Conservation (phyloP, 2,888 invertebrate species). For the Abrostola triplasia region DNA sequence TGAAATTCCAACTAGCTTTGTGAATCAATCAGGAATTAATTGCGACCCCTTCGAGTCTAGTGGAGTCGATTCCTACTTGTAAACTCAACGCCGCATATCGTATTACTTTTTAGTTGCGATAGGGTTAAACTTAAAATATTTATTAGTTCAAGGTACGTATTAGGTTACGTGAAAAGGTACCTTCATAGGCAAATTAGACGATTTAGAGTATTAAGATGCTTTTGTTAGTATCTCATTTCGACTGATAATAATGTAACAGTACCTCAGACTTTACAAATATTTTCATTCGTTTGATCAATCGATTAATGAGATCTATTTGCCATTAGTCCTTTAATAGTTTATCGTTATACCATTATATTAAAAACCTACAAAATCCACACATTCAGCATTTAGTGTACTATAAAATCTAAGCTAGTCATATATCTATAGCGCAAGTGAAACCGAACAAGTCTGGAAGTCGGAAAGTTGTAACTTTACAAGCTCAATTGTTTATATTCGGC, state of each 20-base stretch:
- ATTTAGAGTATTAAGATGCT: no score
- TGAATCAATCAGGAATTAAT: constrained; percentile 86
- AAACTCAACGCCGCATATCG: constrained; percentile 53
- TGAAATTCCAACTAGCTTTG: constrained; percentile 81
- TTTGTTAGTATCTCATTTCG: no score
- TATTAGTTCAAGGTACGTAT: neutral
- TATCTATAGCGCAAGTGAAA: constrained; percentile 56
- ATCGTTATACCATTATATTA: no score
- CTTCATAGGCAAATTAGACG: no score
- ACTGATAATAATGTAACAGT: no score
- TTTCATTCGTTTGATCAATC: no score
- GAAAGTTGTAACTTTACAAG: constrained; percentile 65
- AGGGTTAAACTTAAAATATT: constrained; percentile 12
- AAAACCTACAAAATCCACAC: no score
- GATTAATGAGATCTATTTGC: no score
- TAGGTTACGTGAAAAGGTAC: neutral
- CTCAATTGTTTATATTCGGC: constrained; percentile 73
- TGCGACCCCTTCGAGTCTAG: constrained; percentile 73
- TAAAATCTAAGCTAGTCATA: constrained; percentile 38
- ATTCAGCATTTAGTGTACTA: constrained; percentile 23
- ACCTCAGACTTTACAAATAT: no score
- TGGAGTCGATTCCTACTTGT: constrained; percentile 67
- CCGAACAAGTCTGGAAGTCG: constrained; percentile 65
- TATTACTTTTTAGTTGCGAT: constrained; percentile 48
- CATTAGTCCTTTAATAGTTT: no score